Percentiles rank a stretch among this genome's conserved stretches.
Evolutionary conservation across 2,797 vertebrate genomes (phyloP).

Genomic region (Amphiprion clarkii): DNA sequence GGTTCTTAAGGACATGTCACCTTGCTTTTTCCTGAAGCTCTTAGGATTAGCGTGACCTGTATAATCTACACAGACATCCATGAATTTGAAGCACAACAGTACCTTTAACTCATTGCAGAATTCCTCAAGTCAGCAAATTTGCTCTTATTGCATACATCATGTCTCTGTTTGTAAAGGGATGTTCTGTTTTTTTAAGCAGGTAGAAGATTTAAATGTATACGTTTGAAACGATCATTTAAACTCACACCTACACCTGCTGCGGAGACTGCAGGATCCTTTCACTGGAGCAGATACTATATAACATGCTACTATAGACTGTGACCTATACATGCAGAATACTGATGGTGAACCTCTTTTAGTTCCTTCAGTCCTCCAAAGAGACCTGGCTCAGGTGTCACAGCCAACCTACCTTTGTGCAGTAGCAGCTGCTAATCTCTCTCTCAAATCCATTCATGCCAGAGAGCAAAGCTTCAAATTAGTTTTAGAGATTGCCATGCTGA

Average conservation of each 20-base stretch:
- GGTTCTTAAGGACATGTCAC: no score
- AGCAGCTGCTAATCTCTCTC: not conserved
- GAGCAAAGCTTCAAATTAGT: not conserved
- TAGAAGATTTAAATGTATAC: no score
- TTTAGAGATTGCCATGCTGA: not conserved
- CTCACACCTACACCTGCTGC: not conserved
- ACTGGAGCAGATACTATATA: not conserved
- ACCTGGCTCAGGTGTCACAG: not conserved
- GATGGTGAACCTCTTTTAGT: conserved; percentile 4
- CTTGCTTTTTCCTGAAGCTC: no score
- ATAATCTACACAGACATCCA: no score
- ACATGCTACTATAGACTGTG: conserved; percentile 2
- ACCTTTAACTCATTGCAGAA: no score
- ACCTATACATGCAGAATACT: conserved; percentile 20
- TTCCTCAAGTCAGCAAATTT: no score
- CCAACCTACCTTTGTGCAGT: not conserved
- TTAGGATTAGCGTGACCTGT: no score
- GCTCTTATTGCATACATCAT: no score
- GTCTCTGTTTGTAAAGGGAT: no score
- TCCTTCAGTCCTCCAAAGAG: not conserved
- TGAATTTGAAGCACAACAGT: no score
- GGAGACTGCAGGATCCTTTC: conserved; percentile 5
- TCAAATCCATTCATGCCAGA: not conserved
- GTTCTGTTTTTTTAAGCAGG: no score
- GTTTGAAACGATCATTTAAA: no score